phyloP scores from a whole-genome alignment of 2,888 invertebrate genomes.

The Chymomyza fuscimana region DNA sequence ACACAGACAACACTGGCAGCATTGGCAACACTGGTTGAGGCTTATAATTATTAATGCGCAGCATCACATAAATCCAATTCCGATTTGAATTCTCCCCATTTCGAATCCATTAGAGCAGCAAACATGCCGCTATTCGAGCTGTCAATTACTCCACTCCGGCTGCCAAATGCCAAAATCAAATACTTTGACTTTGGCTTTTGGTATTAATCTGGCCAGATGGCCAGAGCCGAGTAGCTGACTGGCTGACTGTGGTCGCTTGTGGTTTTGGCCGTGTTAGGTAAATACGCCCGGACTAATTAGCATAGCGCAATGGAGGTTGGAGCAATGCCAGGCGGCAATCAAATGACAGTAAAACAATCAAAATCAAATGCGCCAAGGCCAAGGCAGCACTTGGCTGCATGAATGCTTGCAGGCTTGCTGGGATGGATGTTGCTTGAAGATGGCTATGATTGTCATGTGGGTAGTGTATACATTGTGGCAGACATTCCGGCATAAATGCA shows the following conservation, averaged over 20 bases:
- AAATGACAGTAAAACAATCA: not conserved
- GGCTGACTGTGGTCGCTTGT: too few relatives aligned
- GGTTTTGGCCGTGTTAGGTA: not conserved
- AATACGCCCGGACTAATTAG: conserved; percentile 41
- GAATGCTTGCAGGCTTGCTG: too few relatives aligned
- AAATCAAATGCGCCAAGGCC: not conserved
- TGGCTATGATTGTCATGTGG: not conserved
- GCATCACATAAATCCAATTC: conserved; percentile 21
- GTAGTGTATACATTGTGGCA: not conserved
- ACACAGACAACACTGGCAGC: not conserved
- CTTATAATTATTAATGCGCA: not conserved
- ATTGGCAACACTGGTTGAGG: not conserved
- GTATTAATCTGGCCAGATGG: not conserved
- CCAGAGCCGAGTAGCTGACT: too few relatives aligned
- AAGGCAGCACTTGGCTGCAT: not conserved
- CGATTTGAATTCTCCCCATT: conserved; percentile 14
- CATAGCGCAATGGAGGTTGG: conserved; percentile 35
- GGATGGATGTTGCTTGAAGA: not conserved
- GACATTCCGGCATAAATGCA: conserved; percentile 12
- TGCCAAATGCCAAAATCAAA: not conserved
- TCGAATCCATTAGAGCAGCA: conserved; percentile 27
- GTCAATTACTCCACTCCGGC: not conserved
- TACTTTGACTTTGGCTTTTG: not conserved
- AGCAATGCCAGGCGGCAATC: not conserved
- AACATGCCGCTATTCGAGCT: not conserved